Evolutionary conservation across 1,140 invertebrate genomes (phyloP), one percentile per base, ranked within the genome.

Genomic region (Proales similis): DNA sequence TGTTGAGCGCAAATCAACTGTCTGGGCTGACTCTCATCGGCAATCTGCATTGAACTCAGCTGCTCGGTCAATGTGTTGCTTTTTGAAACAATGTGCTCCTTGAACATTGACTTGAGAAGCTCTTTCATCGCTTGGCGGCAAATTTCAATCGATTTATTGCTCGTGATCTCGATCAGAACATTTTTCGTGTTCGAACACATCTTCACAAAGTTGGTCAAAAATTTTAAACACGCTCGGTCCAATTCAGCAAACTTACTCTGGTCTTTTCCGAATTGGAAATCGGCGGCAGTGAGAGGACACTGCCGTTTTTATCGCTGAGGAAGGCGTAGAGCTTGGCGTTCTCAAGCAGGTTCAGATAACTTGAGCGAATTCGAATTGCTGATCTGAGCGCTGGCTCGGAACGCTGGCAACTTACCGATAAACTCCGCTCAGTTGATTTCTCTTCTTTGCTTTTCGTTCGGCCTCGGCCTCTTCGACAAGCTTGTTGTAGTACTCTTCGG

Each of bases 91-190:
- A 77, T 30, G 4, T 68, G 71, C 24, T 81, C 75, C 36, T 79
- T 66, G 3, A 86, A 67, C 48, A 82, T 79, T 65, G 83, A 82
- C 32, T 79, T 78, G 4, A 88, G 69, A 11, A 86, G 71, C 51
- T 79, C 74, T 68, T 86, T 82, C 75, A 86, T 74, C 0, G 85
- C 82, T 65, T 80, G 81, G 71, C 82, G 84, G 71, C 85, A 86
- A 38, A 80, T 73, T 30, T 78, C 78, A 39, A 83, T 76, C 4
- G 80, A 83, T n/a, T 74, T 68, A 14, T 81, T 77, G 64, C 85
- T 85, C 1, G 85, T 88, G 24, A 88, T 85, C 74, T 88, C 86
- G 22, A 87, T 71, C 27, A 88, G 74, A 68, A 88, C 81, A n/a
- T 78, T 70, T 65, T 78, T 82, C 19, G 83, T 86, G 3, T 78